Evolutionary conservation across 2,888 invertebrate species (phyloP).

Genomic region (Drosophila macrothrix): DNA sequence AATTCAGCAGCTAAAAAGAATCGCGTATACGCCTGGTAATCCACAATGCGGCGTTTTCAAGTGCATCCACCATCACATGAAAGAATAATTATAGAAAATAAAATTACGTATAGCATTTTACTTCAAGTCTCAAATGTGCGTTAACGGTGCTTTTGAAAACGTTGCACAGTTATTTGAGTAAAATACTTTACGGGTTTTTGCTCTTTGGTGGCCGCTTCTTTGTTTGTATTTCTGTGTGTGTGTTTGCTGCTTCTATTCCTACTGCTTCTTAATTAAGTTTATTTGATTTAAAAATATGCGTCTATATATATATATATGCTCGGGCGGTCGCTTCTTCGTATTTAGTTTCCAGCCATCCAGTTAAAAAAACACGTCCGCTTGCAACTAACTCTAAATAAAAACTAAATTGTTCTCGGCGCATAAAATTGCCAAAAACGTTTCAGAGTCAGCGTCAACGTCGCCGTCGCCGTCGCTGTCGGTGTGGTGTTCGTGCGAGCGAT

Average conservation of each 20-base stretch:
- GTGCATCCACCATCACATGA: constrained; percentile 47
- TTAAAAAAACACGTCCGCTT: constrained; percentile 83
- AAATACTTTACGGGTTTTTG: constrained; percentile 53
- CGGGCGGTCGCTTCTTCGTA: constrained; percentile 65
- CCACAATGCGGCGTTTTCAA: constrained; percentile 79
- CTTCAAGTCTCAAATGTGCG: constrained; percentile 1
- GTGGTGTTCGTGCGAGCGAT: constrained; percentile 33
- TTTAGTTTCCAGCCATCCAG: constrained; percentile 85
- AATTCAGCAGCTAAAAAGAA: constrained; percentile 47
- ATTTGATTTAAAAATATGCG: constrained; percentile 69
- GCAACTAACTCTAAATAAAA: constrained; percentile 84
- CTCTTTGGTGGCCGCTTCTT: constrained; percentile 38
- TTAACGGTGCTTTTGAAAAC: constrained; percentile 27
- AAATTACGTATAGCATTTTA: constrained; percentile 25
- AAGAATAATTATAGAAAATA: constrained; percentile 32
- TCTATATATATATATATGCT: constrained; percentile 70
- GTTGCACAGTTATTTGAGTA: constrained; percentile 36
- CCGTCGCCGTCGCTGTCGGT: constrained; percentile 25
- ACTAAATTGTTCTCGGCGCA: constrained; percentile 75
- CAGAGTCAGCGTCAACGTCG: constrained; percentile 18
- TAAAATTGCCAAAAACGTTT: constrained; percentile 72
- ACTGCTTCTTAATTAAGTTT: constrained; percentile 66
- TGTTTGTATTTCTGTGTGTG: constrained; percentile 33
- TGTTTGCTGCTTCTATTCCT: constrained; percentile 67
- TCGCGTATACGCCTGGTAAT: constrained; percentile 83